A percentile compares a stretch with the other conserved stretches of the same genome.
These are phyloP conservation scores for Rhinichthys klamathensis DNA, from an alignment of 2,113 vertebrate genomes.

Conservation along the genomic window DNA sequence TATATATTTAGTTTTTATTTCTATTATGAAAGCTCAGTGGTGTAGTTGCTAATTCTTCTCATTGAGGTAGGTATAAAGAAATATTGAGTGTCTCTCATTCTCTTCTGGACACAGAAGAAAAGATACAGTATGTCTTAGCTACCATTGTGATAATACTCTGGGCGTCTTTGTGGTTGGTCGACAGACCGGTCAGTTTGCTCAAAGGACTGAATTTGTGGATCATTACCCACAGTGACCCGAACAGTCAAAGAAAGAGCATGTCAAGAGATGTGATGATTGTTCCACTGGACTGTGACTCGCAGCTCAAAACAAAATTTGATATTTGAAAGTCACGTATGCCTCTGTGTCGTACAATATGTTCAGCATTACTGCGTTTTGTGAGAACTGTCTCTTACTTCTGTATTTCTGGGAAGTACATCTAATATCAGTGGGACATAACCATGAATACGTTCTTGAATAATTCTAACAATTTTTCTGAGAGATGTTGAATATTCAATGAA, in stretches of 20 bases:
- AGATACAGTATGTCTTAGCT: constrained; percentile 33
- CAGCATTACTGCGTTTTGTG: constrained; percentile 23
- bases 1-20: background rate
- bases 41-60: constrained; percentile 37
- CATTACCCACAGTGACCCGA: constrained; percentile 50
- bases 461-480: constrained; percentile 34
- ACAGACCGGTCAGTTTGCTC: constrained; percentile 47
- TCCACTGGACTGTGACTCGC: constrained; percentile 25
- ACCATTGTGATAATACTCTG: constrained; percentile 27
- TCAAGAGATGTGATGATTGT: constrained; percentile 41
- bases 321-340: background rate
- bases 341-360: constrained; percentile 21
- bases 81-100: constrained; percentile 18
- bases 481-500: constrained; percentile 46
- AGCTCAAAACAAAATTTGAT: background rate
- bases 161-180: constrained; percentile 34
- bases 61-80: constrained; percentile 32
- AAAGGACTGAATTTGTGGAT: constrained; percentile 45
- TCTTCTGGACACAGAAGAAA: constrained; percentile 26
- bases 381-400: background rate
- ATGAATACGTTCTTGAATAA: constrained; percentile 24
- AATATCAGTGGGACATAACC: constrained; percentile 17
- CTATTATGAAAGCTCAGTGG: constrained; percentile 5
- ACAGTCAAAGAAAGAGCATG: constrained; percentile 24
- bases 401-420: background rate